A percentile compares a stretch with the other conserved stretches of the same genome.
Conservation (phyloP, 2,797 vertebrate species). For the Sebastes oblongus region DNA sequence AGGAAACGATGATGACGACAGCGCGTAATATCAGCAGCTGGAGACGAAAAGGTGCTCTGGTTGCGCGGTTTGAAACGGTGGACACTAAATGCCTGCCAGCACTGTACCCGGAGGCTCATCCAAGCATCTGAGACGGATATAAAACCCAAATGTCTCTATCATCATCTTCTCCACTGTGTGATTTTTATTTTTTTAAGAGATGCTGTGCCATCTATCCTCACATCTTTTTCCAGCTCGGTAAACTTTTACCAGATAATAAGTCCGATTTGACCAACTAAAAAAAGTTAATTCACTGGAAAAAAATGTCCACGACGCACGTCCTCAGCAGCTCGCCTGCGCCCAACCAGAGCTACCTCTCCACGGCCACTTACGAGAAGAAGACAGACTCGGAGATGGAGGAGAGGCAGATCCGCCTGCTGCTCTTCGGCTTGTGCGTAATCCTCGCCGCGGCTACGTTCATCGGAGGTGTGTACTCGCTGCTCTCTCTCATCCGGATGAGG, state of each 20-base stretch:
- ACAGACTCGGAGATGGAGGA: constrained; percentile 75
- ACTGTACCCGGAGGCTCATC: constrained; percentile 22
- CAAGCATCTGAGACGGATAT: constrained; percentile 8
- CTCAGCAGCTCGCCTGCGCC: constrained; percentile 73
- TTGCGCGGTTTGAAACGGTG: constrained; percentile 47
- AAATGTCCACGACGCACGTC: constrained; percentile 82
- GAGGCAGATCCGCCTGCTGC: constrained; percentile 78
- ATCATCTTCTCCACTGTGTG: neutral
- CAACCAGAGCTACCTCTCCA: constrained; percentile 81
- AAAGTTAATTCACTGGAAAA: constrained; percentile 42
- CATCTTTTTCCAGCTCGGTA: neutral
- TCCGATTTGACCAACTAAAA: constrained; percentile 18
- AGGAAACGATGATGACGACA: constrained; percentile 68
- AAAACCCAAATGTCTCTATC: neutral
- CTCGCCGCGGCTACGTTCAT: constrained; percentile 83
- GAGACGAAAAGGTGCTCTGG: constrained; percentile 39
- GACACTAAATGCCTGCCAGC: constrained; percentile 27
- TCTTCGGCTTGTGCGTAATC: constrained; percentile 87
- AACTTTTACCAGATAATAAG: constrained; percentile 50
- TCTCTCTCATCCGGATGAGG: constrained; percentile 85
- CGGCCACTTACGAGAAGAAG: constrained; percentile 61
- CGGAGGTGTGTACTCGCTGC: constrained; percentile 89
- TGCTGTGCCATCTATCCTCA: constrained; percentile 4
- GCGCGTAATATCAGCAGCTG: constrained; percentile 65
- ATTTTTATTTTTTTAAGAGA: neutral